Conservation (phyloP, 2,113 vertebrate genomes). For the Pseudorectes ferrugineus region DNA sequence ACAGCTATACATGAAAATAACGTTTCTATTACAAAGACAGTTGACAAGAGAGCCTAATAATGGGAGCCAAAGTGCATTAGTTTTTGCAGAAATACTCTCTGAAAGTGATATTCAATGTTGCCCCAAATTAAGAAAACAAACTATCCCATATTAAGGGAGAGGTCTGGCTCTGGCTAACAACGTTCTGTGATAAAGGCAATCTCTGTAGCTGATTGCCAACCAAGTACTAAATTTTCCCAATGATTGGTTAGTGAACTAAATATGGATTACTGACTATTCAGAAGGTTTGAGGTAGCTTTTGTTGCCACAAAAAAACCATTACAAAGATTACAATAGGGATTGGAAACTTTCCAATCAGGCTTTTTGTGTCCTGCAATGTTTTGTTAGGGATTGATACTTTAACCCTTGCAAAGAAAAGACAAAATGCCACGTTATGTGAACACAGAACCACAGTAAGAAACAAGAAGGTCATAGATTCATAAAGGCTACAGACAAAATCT, state of each 20-base stretch:
- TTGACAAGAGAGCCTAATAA: neutral
- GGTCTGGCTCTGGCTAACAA: neutral
- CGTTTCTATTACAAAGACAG: neutral
- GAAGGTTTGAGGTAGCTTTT: neutral
- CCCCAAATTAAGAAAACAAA: neutral
- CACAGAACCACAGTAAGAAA: neutral
- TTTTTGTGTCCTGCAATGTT: neutral
- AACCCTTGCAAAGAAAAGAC: neutral
- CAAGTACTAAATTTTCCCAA: neutral
- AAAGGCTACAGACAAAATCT: neutral
- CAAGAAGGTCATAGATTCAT: neutral
- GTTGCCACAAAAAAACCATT: neutral
- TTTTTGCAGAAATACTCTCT: neutral
- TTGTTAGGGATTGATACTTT: neutral
- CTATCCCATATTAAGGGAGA: neutral
- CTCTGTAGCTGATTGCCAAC: neutral
- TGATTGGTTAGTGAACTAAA: neutral
- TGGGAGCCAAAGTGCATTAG: neutral
- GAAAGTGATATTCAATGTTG: neutral
- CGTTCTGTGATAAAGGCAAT: neutral
- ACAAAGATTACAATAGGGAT: neutral
- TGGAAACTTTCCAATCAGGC: neutral
- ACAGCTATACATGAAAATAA: neutral
- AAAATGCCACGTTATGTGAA: neutral
- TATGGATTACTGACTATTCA: neutral